Evolutionary conservation across 2,113 vertebrate species (phyloP).

Genomic region (Eulemur rufifrons): DNA sequence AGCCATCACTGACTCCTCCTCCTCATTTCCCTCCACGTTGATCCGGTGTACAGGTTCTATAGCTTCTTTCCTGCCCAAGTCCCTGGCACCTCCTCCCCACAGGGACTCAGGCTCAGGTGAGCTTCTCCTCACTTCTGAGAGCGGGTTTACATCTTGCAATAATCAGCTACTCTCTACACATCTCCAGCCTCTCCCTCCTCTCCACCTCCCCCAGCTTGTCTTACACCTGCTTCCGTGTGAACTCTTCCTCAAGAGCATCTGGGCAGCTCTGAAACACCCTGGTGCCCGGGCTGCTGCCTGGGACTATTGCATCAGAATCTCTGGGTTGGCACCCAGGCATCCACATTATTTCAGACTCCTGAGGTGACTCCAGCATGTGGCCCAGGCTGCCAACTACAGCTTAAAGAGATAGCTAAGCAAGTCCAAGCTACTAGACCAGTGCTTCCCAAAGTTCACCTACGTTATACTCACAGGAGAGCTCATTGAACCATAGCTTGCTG

Average conservation of each 20-base stretch:
- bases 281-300: not conserved
- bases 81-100: not conserved
- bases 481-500: not conserved
- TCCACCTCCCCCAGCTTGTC: not conserved
- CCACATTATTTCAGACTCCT: not conserved
- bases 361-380: accelerated
- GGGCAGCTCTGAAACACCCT: not conserved
- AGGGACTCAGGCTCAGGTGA: not conserved
- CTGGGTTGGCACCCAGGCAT: not conserved
- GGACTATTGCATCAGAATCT: not conserved
- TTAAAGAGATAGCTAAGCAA: not conserved
- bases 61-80: not conserved
- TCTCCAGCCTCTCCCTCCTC: not conserved
- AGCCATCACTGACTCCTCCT: not conserved
- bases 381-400: not conserved
- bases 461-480: not conserved
- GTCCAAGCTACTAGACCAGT: not conserved
- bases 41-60: not conserved
- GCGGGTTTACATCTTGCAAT: not conserved
- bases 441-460: not conserved
- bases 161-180: not conserved
- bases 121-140: not conserved
- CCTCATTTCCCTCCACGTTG: not conserved
- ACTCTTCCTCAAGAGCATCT: not conserved
- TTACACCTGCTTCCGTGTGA: not conserved